phyloP scores from a whole-genome alignment of 2,888 invertebrate genomes.

The Acleris holmiana region DNA sequence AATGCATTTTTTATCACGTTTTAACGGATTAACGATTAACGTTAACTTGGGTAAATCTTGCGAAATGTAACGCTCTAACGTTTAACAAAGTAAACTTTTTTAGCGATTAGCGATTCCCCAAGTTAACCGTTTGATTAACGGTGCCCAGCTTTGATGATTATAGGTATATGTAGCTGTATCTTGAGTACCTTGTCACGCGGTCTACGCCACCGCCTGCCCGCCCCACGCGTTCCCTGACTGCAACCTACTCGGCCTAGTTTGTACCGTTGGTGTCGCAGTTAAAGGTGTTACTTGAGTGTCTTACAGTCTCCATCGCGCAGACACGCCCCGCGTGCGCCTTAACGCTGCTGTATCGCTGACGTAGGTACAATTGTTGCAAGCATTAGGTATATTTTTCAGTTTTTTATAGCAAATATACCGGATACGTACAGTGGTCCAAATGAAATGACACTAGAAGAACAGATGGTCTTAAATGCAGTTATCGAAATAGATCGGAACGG shows the following conservation, averaged over 20 bases:
- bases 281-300: too few species aligned
- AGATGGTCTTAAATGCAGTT: slow-evolving; percentile 59
- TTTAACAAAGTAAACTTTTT: too few species aligned
- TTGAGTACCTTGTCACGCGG: slow-evolving; percentile 41
- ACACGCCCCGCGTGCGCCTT: slow-evolving; percentile 57
- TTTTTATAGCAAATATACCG: slow-evolving; percentile 58
- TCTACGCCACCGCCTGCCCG: slow-evolving; percentile 60
- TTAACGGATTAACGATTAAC: too few species aligned
- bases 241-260: slow-evolving; percentile 52
- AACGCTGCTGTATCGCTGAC: too few species aligned
- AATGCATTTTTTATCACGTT: too few species aligned
- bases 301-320: slow-evolving; percentile 56
- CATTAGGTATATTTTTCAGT: background rate
- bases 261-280: slow-evolving; percentile 51
- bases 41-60: too few species aligned
- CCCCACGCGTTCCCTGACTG: slow-evolving; percentile 52
- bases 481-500: slow-evolving; percentile 64
- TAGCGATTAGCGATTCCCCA: too few species aligned
- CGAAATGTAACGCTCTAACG: too few species aligned
- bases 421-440: slow-evolving; percentile 50
- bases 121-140: too few species aligned
- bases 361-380: too few species aligned
- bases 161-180: too few species aligned
- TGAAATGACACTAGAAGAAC: slow-evolving; percentile 60
- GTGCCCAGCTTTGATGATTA: too few species aligned